Evolutionary conservation across 2,113 vertebrate species (phyloP), one percentile per base, ranked within the genome.

Genomic region (Antechinus flavipes): DNA sequence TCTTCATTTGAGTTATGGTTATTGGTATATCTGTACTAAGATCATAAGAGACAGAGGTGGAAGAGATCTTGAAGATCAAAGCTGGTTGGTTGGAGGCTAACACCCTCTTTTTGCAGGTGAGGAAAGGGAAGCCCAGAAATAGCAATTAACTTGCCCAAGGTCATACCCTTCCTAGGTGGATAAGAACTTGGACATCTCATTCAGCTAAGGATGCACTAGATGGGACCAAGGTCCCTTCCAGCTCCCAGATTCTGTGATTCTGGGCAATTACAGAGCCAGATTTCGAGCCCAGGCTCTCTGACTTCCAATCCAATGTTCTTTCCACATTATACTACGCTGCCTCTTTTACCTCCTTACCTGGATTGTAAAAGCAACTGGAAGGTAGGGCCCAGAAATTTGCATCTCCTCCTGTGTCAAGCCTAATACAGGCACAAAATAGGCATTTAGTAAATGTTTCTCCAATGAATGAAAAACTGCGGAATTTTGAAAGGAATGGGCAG

Each of bases 361-460:
- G 89, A 27, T 14, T 49, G 47, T 4, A 26, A 47, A 50, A 25
- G 89, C 46, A 90, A n/a, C 89, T 90, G 89, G 47, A 90, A 27
- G 89, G 16, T 90, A 90, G 89, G 49, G 26, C 89, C 89, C 47
- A 76, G 14, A 35, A 76, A 22, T 76, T 8, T 76, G 35, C 16
- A 42, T 76, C 68, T 76, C 35, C 35, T 76, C 35, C 68, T 19
- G 6, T 76, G 35, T 35, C 68, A 42, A 76, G 68, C 14, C 68
- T 19, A 30, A 68, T 68, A 68, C 0, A 68, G 95, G 92, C 27
- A 93, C 49, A 93, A n/a, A 96, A 46, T 95, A 97, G 54, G 58
- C 90, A 16, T 61, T 96, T 92, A 96, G 92, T 61, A 94, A 93
- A 94, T 93, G 8, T 96, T 94, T 94, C 90, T 93, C 91, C n/a